Percentiles rank a stretch among this genome's conserved stretches.
These are phyloP conservation scores for Mimachlamys varia DNA, from an alignment of 2,888 invertebrate genomes.

Conservation along the genomic window DNA sequence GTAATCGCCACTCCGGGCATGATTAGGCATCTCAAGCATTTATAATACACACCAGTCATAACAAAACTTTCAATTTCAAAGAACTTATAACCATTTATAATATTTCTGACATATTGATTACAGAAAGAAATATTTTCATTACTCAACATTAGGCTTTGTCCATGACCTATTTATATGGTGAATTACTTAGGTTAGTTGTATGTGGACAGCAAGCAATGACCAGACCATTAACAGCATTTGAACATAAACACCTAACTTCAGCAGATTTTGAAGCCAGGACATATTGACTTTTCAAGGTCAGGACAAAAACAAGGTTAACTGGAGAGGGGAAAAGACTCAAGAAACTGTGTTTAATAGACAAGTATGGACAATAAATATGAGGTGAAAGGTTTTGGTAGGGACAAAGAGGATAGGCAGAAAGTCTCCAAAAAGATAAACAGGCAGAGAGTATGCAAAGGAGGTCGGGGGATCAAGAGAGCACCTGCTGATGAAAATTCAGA, in stretches of 20 bases:
- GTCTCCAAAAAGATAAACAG: no score
- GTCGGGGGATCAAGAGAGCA: neutral
- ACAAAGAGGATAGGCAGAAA: neutral
- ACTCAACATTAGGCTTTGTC: neutral
- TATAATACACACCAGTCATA: neutral
- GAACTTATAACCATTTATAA: neutral
- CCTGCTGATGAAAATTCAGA: neutral
- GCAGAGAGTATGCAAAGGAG: neutral
- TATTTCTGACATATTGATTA: neutral
- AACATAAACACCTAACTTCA: neutral
- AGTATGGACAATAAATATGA: neutral
- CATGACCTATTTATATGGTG: neutral
- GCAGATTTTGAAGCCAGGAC: no score
- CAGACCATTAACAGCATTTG: neutral
- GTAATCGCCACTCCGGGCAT: neutral
- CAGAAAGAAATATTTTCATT: neutral
- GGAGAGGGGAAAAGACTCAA: no score
- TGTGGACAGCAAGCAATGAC: neutral
- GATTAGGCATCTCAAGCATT: neutral
- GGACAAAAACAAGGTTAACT: no score
- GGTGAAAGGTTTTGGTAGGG: neutral
- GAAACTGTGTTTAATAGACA: no score
- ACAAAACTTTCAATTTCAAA: conserved; percentile 3
- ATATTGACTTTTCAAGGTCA: no score
- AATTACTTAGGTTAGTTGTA: neutral